Percentiles rank a stretch among this genome's conserved stretches.
Evolutionary conservation across 1,140 invertebrate genomes (phyloP).

Genomic region (Eulimnadia texana): DNA sequence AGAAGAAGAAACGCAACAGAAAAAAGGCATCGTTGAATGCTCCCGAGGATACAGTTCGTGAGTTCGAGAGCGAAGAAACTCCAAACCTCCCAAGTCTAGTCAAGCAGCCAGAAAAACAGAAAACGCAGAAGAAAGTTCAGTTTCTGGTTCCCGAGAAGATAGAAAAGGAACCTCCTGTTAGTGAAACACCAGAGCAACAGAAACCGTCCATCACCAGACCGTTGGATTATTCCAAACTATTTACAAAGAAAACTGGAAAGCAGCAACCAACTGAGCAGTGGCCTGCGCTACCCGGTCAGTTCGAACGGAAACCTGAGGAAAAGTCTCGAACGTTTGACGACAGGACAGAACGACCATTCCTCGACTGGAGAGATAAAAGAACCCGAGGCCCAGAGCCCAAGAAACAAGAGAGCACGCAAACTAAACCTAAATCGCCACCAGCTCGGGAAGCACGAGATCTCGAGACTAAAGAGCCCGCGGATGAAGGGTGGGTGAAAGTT

Average conservation of each 20-base stretch:
- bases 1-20: neutral
- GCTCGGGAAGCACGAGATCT: neutral
- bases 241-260: neutral
- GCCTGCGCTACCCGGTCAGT: neutral
- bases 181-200: too few relatives aligned
- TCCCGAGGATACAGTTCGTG: neutral
- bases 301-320: too few relatives aligned
- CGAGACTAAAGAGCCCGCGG: neutral
- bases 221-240: neutral
- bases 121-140: neutral
- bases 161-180: neutral
- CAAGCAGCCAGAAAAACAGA: neutral
- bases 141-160: neutral
- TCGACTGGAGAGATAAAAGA: slow-evolving; percentile 16
- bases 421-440: neutral
- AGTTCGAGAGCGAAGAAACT: neutral
- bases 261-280: neutral
- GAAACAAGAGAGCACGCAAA: neutral
- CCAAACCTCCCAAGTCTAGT: too few relatives aligned
- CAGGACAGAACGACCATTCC: slow-evolving; percentile 5
- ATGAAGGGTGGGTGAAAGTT: neutral
- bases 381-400: neutral
- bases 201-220: too few relatives aligned
- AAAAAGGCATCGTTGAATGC: neutral
- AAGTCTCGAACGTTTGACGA: slow-evolving; percentile 5